Evolutionary conservation across 2,797 vertebrate genomes (phyloP), one percentile per base, ranked within the genome.

Genomic region (Typhlichthys subterraneus): DNA sequence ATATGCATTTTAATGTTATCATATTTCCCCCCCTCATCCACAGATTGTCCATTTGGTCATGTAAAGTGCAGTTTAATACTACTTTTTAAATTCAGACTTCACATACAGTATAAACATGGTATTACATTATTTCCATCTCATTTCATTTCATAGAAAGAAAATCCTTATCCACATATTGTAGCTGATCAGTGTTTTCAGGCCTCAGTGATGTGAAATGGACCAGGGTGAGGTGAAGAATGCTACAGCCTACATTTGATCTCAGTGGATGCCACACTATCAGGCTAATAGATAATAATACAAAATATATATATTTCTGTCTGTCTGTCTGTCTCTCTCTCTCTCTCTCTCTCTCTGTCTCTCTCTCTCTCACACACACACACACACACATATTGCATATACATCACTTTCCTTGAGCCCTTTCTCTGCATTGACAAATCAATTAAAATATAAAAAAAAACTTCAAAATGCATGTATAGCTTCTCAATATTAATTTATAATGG

Each of bases 21-120:
- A 73, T 70, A 68, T 48, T 65, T 52, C 60, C 77, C 81, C 73
- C 70, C 82, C 77, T 86, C 78, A 59, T 85, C 75, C 85, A 82
- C 69, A 87, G 91, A 93, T 92, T 93, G 88, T 93, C 90, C 87
- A 78, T 87, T 79, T 85, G 82, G 83, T 86, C 76, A 84, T 70
- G 80, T 92, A 93, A 93, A 94, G 91, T 93, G 91, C 91, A 91
- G 85, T 78, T 49, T 92, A 85, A 87, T 85, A 89, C 85, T 87
- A 87, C 66, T 65, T 75, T 86, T 82, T 75, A 61, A 88, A 87
- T 89, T 76, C 88, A 88, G 75, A 88, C 76, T 77, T 84, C 83
- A 85, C 82, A 88, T 79, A 88, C 85, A 86, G 75, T 75, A 81
- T 89, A 89, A 85, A 88, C 79, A 81, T 78, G 68, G 31, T 55